Evolutionary conservation across 1,140 invertebrate genomes (phyloP).

Genomic region (Cyclina sinensis): DNA sequence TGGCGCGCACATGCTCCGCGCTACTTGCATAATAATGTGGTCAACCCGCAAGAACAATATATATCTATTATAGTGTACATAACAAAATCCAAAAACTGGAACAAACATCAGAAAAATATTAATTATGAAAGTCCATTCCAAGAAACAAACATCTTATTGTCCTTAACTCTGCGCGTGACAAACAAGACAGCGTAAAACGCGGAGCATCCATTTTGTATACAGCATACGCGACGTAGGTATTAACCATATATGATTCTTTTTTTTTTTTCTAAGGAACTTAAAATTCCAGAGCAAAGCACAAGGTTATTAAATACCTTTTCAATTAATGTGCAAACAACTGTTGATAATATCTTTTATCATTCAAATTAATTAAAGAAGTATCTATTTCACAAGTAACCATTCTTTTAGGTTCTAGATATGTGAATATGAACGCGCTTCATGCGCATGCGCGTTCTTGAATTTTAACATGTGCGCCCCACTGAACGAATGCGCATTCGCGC

Average conservation of each 20-base stretch:
- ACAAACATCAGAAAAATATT: neutral
- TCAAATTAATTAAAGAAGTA: constrained; percentile 26
- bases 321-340: neutral
- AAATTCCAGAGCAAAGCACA: neutral
- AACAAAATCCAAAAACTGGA: too few species aligned
- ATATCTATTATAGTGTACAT: neutral
- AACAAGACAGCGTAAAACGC: neutral
- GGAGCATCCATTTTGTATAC: neutral
- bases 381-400: constrained; percentile 15
- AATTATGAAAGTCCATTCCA: neutral
- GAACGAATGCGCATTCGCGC: constrained; percentile 48
- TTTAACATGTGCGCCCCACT: constrained; percentile 57
- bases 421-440: constrained; percentile 32
- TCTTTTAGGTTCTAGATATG: constrained; percentile 15
- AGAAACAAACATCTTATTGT: neutral
- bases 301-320: constrained; percentile 2
- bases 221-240: neutral
- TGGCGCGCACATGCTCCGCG: constrained; percentile 4
- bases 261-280: neutral
- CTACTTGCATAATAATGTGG: constrained; percentile 21
- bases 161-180: neutral
- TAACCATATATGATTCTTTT: neutral
- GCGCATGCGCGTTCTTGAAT: constrained; percentile 53
- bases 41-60: constrained; percentile 21
- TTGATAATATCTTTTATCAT: constrained; percentile 21